Base-by-base conservation (phyloP, 2,888 invertebrate species). In the Cartodere bifasciata region DNA sequence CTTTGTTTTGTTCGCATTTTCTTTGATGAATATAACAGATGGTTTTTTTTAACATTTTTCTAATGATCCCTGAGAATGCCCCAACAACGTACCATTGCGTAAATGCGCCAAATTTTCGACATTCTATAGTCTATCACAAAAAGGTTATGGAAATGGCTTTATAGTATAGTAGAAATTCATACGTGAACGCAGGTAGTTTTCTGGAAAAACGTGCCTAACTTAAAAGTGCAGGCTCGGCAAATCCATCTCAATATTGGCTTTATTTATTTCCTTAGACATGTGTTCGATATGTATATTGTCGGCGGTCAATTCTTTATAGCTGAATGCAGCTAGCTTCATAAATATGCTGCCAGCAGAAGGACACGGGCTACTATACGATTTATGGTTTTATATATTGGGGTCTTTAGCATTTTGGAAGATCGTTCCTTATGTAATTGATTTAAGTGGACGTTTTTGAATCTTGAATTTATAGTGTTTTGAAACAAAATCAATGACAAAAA, bases 261-360 rank as follows among this genome's bases (percentile, higher is more conserved):
- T 56, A 56, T 56, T 56, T 56, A 56, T 56, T 54, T 50, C 52
- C 46, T 46, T 52, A n/a, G 55, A 55, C 56, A 56, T 57, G 55
- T 57, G 56, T 55, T 55, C 56, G 56, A 55, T 56, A 56, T 55
- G 55, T 57, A 56, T 56, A 56, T 57, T 56, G 55, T 56, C 55
- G 55, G n/a, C n/a, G n/a, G 55, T 56, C 57, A 57, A 53, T 56
- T 50, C 50, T 43, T 52, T 53, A 53, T 53, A 50, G 45, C 46
- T 43, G 42, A 42, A 44, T 48, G 47, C 47, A 44, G 45, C 47
- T 41, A 37, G 41, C 50, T 49, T 52, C 53, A 52, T 53, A 55
- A 53, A 53, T 52, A 50, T 52, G 49, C 51, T 50, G 44, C 17
- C 26, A 45, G 42, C 44, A 47, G 50, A 48, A 42, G 48, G 47